phyloP scores from a whole-genome alignment of 2,888 invertebrate genomes.

The Tenthredo mesomela region DNA sequence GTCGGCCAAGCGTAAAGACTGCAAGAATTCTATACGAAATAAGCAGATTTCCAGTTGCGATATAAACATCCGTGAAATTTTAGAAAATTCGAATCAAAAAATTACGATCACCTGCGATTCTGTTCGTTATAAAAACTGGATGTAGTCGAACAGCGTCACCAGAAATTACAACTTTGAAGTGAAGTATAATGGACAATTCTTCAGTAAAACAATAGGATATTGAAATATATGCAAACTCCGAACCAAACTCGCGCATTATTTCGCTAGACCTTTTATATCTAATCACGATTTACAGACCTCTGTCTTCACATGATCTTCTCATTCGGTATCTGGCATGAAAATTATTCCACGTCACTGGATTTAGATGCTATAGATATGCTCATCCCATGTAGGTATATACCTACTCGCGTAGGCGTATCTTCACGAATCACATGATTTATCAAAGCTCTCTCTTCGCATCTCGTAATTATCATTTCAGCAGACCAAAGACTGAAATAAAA shows the following conservation, averaged over 20 bases:
- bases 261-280: neutral
- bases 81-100: neutral
- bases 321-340: neutral
- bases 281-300: neutral
- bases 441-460: neutral
- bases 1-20: neutral
- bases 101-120: neutral
- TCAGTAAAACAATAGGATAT: neutral
- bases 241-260: neutral
- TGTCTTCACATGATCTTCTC: slow-evolving; percentile 2
- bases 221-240: neutral
- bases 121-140: neutral
- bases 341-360: neutral
- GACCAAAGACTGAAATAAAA: neutral
- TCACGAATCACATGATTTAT: neutral
- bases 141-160: neutral
- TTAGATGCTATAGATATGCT: neutral
- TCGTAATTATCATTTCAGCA: neutral
- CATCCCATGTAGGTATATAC: neutral
- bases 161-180: neutral
- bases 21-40: neutral
- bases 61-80: neutral
- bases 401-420: neutral
- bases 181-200: neutral
- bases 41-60: neutral